phyloP scores from a whole-genome alignment of 2,113 vertebrate genomes.

The Perca schrenkii region DNA sequence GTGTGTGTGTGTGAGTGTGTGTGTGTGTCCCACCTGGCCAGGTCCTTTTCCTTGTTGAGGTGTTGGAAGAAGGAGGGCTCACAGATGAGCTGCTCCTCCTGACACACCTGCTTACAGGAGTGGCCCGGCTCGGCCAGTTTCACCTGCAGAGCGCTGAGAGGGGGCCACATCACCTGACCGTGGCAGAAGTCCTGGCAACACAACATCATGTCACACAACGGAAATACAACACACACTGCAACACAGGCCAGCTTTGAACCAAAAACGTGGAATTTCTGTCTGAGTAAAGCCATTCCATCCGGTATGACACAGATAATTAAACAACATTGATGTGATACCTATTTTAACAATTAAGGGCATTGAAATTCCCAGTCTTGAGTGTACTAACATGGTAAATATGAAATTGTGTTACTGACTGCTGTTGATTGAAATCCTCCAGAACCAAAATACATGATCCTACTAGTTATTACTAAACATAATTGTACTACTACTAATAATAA shows the following conservation, averaged over 20 bases:
- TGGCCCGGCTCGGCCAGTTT: slow-evolving; percentile 90
- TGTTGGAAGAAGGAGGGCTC: slow-evolving; percentile 99
- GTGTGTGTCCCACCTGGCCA: slow-evolving; percentile 76
- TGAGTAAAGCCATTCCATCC: not conserved
- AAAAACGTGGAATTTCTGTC: too few species aligned
- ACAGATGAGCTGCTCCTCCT: slow-evolving; percentile 97
- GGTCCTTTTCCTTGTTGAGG: slow-evolving; percentile 97
- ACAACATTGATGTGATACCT: not conserved
- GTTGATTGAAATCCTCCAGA: too few species aligned
- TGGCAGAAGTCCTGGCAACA: slow-evolving; percentile 95
- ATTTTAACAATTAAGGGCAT: too few species aligned
- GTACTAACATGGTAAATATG: not conserved
- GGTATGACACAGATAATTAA: not conserved
- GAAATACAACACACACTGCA: not conserved
- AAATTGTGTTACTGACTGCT: too few species aligned
- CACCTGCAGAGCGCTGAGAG: slow-evolving; percentile 93
- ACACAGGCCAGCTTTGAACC: too few species aligned
- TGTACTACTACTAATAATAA: too few species aligned
- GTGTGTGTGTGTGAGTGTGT: too few species aligned
- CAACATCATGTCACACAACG: not conserved
- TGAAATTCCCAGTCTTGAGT: not conserved
- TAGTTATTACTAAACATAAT: too few species aligned
- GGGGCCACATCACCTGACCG: slow-evolving; percentile 99
- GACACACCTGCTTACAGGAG: slow-evolving; percentile 97
- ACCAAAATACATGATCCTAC: too few species aligned